These are phyloP conservation scores for Stratiomys singularior DNA, from an alignment of 2,888 invertebrate genomes.

Conservation along the genomic window DNA sequence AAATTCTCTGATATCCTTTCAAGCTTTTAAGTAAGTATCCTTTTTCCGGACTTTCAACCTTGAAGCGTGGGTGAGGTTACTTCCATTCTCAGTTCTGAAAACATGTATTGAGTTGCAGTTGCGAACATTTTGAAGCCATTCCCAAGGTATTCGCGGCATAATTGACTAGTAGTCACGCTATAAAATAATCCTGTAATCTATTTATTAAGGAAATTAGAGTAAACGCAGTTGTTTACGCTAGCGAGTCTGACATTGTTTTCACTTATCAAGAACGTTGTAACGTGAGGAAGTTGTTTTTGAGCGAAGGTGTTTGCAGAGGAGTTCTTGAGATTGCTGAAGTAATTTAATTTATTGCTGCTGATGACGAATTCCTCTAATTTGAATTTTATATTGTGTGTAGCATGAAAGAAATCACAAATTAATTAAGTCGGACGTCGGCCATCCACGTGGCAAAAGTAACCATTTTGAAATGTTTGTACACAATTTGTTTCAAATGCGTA, in stretches of 20 bases:
- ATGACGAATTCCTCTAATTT: too few species aligned
- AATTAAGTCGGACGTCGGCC: too few species aligned
- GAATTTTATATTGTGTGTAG: too few species aligned
- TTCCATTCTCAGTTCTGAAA: not conserved
- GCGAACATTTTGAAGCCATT: not conserved
- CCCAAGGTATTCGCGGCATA: not conserved
- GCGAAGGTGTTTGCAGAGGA: not conserved
- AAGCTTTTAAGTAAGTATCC: not conserved
- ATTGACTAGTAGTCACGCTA: constrained; percentile 5
- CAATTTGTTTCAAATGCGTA: too few species aligned
- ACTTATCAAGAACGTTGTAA: not conserved
- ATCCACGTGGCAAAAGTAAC: too few species aligned
- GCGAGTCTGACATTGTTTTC: not conserved
- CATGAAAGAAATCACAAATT: too few species aligned
- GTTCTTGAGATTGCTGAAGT: not conserved
- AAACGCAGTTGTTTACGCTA: not conserved
- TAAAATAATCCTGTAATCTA: constrained; percentile 12
- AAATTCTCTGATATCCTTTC: not conserved
- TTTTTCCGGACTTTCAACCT: not conserved
- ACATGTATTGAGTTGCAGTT: not conserved
- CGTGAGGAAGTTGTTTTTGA: not conserved
- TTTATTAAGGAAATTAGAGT: constrained; percentile 8
- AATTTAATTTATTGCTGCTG: too few species aligned
- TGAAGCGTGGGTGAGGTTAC: not conserved
- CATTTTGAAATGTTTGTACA: too few species aligned